Evolutionary conservation across 2,113 vertebrate species (phyloP).

Genomic region (Chaetorhynchus papuensis): DNA sequence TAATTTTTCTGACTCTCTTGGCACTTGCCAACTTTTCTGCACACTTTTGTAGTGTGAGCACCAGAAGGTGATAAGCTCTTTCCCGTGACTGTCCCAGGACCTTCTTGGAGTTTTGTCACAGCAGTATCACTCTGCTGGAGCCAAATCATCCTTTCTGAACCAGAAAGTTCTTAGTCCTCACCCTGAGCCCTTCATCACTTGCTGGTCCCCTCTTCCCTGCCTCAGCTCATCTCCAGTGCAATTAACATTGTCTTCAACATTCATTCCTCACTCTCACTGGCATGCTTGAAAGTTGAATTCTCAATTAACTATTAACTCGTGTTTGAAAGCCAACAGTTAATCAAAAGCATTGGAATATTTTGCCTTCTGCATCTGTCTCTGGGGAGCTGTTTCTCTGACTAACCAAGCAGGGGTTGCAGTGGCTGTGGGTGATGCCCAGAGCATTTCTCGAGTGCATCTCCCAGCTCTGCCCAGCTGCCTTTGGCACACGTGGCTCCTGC

Average conservation of each 20-base stretch:
- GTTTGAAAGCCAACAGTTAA: not conserved
- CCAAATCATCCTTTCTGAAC: not conserved
- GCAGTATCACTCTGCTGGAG: not conserved
- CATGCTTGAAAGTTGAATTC: not conserved
- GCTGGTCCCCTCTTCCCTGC: not conserved
- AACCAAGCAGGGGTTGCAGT: not conserved
- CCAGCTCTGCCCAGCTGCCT: not conserved
- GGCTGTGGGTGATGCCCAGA: not conserved
- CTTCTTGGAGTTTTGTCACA: not conserved
- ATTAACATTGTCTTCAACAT: not conserved
- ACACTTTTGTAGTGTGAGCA: not conserved
- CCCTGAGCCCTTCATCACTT: not conserved
- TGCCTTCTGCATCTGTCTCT: not conserved
- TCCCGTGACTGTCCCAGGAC: not conserved
- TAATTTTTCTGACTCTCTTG: not conserved
- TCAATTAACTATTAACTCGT: not conserved
- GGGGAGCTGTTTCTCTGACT: not conserved
- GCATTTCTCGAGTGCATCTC: not conserved
- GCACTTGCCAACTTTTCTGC: not conserved
- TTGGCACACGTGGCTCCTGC: not conserved
- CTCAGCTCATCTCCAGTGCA: not conserved
- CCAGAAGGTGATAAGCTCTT: not conserved
- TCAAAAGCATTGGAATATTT: not conserved
- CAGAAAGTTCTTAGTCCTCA: not conserved
- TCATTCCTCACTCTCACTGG: not conserved